Evolutionary conservation across 2,113 vertebrate species (phyloP).

Genomic region (Melierax canorus): DNA sequence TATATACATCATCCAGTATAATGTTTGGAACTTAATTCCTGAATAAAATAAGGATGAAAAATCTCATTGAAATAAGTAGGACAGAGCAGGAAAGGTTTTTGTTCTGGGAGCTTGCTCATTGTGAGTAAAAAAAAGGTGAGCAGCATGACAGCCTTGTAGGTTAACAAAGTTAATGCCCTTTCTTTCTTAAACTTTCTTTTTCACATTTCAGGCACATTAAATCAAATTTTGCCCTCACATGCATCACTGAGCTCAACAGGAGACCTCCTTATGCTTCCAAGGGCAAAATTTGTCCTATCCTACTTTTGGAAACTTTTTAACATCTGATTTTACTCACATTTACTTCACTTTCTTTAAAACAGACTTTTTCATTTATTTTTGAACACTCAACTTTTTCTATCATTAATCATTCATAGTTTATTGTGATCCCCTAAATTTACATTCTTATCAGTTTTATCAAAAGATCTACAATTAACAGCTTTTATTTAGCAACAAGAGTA

Average conservation of each 20-base stretch:
- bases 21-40: not conserved
- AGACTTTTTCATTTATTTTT: not conserved
- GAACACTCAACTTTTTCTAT: not conserved
- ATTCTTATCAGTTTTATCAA: not conserved
- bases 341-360: not conserved
- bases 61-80: not conserved
- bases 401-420: not conserved
- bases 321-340: not conserved
- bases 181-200: not conserved
- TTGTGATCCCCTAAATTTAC: not conserved
- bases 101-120: not conserved
- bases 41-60: not conserved
- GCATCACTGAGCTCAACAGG: slow-evolving; percentile 46
- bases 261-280: not conserved
- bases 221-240: slow-evolving; percentile 25
- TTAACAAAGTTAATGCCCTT: not conserved
- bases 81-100: not conserved
- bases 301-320: not conserved
- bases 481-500: not conserved
- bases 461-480: not conserved
- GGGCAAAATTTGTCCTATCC: not conserved
- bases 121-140: not conserved
- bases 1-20: not conserved
- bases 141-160: not conserved
- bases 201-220: slow-evolving; percentile 1